Evolutionary conservation across 2,113 vertebrate species (phyloP), one percentile per base, ranked within the genome.

Genomic region (Neogobius melanostomus): DNA sequence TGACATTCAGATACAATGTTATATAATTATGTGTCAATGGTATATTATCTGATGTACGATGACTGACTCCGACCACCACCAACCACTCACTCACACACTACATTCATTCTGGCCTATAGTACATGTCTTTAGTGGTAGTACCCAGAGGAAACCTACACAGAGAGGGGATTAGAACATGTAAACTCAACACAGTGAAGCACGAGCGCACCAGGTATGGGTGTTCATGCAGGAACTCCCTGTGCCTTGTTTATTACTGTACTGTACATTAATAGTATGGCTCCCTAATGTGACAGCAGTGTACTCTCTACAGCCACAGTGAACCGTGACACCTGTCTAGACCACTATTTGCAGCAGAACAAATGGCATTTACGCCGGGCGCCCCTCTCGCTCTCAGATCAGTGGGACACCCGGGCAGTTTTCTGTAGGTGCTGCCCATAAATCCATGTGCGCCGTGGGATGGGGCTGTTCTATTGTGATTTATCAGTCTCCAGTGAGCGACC

Each of bases 381-480:
- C 59, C 59, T 5, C 46, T 17, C 54, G 60, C 42, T 17, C 36
- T 54, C 75, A n/a, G 44, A 14, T 57, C 54, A 44, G 15, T 36
- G 50, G 46, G 48, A 54, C 17, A 59, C 54, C 66, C 69, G 14
- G 60, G 70, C 59, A 74, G 76, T 61, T 72, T 80, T 71, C 72
- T 69, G 64, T 71, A 69, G 54, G 71, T 86, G 74, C 64, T 69
- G 46, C 60, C 66, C 48, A 72, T 68, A 47, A 59, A 59, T 59
- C 56, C 28, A 59, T 59, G 64, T 0, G 48, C 69, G 62, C 71
- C 36, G 28, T 44, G 11, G 43, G 72, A 44, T 60, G 62, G 67
- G 79, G 71, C 44, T 69, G 62, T 45, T 59, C 49, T 56, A 76
- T 74, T 85, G 70, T 74, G 81, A 84, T 86, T 71, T 76, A 66